Evolutionary conservation across 2,113 vertebrate species (phyloP).

Genomic region (Sterna hirundo): DNA sequence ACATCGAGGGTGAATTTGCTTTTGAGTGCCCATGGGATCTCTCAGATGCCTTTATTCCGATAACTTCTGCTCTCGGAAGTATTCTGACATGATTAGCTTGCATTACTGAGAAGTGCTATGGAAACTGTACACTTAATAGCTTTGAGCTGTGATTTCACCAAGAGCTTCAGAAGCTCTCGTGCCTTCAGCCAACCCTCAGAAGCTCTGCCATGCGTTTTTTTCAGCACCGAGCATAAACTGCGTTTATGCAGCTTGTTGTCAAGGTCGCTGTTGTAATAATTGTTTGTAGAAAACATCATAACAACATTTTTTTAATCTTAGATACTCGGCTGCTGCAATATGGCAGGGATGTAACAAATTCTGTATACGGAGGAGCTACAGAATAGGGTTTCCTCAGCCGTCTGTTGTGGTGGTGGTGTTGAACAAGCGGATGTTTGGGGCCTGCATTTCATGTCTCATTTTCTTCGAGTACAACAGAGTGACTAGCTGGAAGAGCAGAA

Average conservation of each 20-base stretch:
- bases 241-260: accelerated
- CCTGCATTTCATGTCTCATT: not conserved
- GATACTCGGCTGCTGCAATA: not conserved
- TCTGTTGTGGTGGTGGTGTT: not conserved
- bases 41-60: not conserved
- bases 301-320: not conserved
- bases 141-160: not conserved
- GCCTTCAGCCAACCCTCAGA: not conserved
- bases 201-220: not conserved
- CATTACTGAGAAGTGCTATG: not conserved
- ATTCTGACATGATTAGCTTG: not conserved
- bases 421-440: not conserved
- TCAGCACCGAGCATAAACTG: not conserved
- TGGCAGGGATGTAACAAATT: not conserved
- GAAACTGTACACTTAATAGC: not conserved
- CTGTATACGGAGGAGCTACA: not conserved
- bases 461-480: not conserved
- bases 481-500: not conserved
- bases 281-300: not conserved
- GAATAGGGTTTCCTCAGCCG: not conserved
- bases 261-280: not conserved
- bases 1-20: not conserved
- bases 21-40: not conserved
- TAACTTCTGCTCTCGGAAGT: not conserved
- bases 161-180: not conserved